phyloP scores from a whole-genome alignment of 2,113 vertebrate genomes.

The Chloebia gouldiae region DNA sequence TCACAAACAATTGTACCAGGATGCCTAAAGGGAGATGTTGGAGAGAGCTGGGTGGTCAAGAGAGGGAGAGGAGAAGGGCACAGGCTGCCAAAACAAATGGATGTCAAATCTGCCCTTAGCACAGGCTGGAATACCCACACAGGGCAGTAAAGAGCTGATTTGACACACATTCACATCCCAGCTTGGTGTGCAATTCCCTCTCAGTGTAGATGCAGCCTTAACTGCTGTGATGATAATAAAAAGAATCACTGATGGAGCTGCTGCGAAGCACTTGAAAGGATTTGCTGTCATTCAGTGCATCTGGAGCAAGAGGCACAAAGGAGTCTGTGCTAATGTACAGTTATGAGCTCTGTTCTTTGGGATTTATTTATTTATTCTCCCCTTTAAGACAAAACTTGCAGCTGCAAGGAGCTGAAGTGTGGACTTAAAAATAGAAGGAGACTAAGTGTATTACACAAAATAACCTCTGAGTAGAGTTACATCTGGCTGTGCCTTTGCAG shows the following conservation, averaged over 20 bases:
- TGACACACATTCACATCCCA: neutral
- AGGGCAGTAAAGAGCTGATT: neutral
- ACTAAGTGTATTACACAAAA: neutral
- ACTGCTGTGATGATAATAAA: neutral
- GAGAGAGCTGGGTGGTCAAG: neutral
- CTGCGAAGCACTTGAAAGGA: neutral
- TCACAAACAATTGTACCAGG: neutral
- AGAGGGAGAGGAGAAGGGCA: neutral
- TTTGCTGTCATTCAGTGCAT: neutral
- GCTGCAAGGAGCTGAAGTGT: neutral
- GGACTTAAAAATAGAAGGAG: neutral
- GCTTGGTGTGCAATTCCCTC: neutral
- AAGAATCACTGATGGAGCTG: neutral
- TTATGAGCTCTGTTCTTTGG: neutral
- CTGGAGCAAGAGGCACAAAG: neutral
- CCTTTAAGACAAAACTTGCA: neutral
- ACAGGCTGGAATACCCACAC: accelerated
- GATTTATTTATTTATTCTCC: conserved; percentile 20
- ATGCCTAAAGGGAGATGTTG: neutral
- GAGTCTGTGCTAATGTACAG: neutral
- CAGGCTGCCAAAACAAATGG: neutral
- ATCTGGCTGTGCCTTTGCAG: neutral
- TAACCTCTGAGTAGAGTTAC: neutral
- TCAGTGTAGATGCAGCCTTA: neutral
- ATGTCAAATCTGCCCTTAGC: neutral